Conservation (phyloP, 2,888 invertebrate genomes). For the Octonoba sinensis region DNA sequence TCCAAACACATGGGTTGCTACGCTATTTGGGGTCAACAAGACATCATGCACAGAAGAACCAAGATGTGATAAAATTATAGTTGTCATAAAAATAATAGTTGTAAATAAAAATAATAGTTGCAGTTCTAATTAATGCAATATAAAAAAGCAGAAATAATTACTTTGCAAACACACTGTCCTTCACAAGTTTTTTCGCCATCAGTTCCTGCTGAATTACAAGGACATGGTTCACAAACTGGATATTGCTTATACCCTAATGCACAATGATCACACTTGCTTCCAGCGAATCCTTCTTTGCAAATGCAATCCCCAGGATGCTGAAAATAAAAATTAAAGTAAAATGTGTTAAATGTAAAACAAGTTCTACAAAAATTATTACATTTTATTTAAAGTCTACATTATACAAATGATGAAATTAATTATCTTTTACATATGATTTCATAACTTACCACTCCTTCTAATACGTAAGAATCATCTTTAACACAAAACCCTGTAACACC, state of each 20-base stretch:
- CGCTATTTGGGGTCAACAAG: no score
- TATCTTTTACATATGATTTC: no score
- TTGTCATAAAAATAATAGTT: no score
- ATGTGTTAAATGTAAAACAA: background rate
- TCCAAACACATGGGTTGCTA: no score
- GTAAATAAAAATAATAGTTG: no score
- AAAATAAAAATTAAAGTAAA: conserved; percentile 35
- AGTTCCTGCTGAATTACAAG: conserved; percentile 82
- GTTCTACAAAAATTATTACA: background rate
- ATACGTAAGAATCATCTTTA: conserved; percentile 72
- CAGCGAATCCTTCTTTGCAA: conserved; percentile 86
- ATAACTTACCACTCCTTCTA: conserved; percentile 69
- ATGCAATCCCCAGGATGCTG: conserved; percentile 81
- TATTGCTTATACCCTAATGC: conserved; percentile 83
- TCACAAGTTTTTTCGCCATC: conserved; percentile 76
- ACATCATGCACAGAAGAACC: no score
- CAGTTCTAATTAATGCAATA: no score
- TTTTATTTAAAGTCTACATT: background rate
- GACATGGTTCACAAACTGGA: conserved; percentile 82
- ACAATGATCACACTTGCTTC: conserved; percentile 85
- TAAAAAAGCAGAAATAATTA: conserved; percentile 62
- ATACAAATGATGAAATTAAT: background rate
- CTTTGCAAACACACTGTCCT: conserved; percentile 80
- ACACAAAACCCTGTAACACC: conserved; percentile 82
- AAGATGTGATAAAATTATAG: no score